These are phyloP conservation scores for Phania funesta DNA, from an alignment of 2,888 invertebrate genomes.

Conservation along the genomic window DNA sequence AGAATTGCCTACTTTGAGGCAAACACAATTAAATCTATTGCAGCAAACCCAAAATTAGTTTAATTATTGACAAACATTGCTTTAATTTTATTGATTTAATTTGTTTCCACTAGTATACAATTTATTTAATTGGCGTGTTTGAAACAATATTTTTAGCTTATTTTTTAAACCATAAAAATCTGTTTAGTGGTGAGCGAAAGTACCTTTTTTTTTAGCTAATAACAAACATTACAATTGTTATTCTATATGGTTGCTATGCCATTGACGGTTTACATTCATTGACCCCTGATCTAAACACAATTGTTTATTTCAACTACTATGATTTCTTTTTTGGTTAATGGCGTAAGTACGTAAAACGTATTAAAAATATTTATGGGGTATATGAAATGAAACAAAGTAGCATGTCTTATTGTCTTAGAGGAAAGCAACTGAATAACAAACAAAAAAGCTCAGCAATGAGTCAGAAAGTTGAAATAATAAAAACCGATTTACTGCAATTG, in stretches of 20 bases:
- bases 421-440: constrained; percentile 1
- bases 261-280: constrained; percentile 28
- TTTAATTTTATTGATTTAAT: no score
- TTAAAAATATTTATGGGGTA: constrained; percentile 2
- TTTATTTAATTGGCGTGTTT: no score
- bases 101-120: no score
- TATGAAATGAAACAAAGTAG: constrained; percentile 21
- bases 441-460: constrained; percentile 28
- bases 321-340: no score
- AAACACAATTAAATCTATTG: no score
- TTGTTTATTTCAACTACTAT: constrained; percentile 20
- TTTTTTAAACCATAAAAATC: background rate
- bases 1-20: no score
- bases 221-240: no score
- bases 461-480: constrained; percentile 36
- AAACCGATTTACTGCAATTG: constrained; percentile 53
- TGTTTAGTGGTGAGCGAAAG: background rate
- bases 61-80: no score
- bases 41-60: no score
- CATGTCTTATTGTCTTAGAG: constrained; percentile 49
- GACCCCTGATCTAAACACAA: constrained; percentile 58
- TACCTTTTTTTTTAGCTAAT: background rate
- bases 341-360: background rate
- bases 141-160: no score
- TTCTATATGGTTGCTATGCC: no score